A percentile compares a stretch with the other conserved stretches of the same genome.
These are phyloP conservation scores for Xanthostigma xanthostigma DNA, from an alignment of 2,888 invertebrate species.

Conservation along the genomic window DNA sequence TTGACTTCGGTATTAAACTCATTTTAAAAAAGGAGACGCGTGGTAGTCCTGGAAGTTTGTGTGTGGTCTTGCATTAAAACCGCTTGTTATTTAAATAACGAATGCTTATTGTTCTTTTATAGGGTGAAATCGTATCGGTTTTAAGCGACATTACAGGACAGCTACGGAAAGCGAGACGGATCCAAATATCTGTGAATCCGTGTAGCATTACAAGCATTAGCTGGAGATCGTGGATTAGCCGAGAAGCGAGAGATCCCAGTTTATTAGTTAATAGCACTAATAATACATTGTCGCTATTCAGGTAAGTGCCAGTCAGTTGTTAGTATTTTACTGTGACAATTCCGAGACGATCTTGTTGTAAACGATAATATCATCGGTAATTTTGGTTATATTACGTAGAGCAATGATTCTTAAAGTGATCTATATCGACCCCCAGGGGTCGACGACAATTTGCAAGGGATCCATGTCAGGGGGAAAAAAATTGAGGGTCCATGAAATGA, in stretches of 20 bases:
- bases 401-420: too few relatives aligned
- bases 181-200: conserved; percentile 17
- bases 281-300: conserved; percentile 53
- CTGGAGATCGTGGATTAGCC: conserved; percentile 68
- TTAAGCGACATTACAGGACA: conserved; percentile 24
- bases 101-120: conserved; percentile 5
- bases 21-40: background rate
- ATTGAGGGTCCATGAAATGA: too few relatives aligned
- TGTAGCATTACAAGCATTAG: conserved; percentile 53
- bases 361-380: background rate
- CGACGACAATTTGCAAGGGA: too few relatives aligned
- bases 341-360: background rate
- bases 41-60: too few relatives aligned
- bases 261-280: conserved; percentile 64
- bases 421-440: too few relatives aligned
- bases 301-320: conserved; percentile 13
- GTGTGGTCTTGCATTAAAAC: too few relatives aligned
- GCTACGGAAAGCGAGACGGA: conserved; percentile 20
- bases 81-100: too few relatives aligned
- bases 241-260: conserved; percentile 49
- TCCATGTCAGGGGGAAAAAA: too few relatives aligned
- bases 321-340: too few relatives aligned
- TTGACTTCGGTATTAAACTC: too few relatives aligned
- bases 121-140: conserved; percentile 26
- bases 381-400: background rate